Evolutionary conservation across 2,113 vertebrate species (phyloP).

Genomic region (Scomber scombrus): DNA sequence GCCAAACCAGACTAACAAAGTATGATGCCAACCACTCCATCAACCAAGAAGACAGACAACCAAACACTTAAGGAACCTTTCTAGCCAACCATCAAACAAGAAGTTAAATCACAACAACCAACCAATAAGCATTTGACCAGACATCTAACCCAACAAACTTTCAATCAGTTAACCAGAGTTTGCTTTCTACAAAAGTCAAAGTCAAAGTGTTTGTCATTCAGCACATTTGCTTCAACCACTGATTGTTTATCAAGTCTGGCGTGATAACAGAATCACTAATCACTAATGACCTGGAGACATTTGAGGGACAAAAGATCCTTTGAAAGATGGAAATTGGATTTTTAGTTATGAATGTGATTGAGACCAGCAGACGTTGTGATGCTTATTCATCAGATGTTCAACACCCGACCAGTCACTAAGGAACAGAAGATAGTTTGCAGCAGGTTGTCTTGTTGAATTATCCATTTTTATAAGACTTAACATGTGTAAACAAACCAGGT

Average conservation of each 20-base stretch:
- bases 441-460: background rate
- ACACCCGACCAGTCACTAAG: background rate
- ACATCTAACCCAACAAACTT: background rate
- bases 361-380: background rate
- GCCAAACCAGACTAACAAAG: no score
- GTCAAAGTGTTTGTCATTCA: constrained; percentile 41
- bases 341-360: constrained; percentile 31
- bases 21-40: no score
- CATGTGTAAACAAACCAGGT: constrained; percentile 27
- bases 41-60: no score
- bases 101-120: no score
- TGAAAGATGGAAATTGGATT: constrained; percentile 33
- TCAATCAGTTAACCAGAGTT: background rate
- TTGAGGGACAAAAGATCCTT: constrained; percentile 33
- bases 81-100: no score
- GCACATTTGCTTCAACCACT: constrained; percentile 19
- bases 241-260: constrained; percentile 37
- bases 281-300: constrained; percentile 29
- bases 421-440: background rate
- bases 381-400: constrained; percentile 3
- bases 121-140: background rate
- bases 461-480: constrained; percentile 6
- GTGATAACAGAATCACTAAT: constrained; percentile 48
- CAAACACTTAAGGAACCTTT: no score
- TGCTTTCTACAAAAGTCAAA: background rate